Base-by-base conservation (phyloP, 1,140 invertebrate species). In the Heliconius eleuchia region DNA sequence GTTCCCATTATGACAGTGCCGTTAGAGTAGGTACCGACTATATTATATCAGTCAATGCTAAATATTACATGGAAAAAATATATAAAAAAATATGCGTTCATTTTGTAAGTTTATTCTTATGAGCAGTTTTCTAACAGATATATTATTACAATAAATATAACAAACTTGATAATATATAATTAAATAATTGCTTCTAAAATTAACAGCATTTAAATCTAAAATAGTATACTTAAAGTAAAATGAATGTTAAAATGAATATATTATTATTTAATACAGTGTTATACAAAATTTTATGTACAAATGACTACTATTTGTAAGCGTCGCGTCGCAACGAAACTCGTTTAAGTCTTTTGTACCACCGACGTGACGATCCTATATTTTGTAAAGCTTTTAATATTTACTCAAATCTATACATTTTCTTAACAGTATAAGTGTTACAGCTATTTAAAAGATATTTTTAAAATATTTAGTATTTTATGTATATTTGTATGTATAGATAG, bases 331-430 rank as follows among this genome's bases (percentile, higher is more conserved):
- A 30, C 9, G 11, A 66, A 27, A 27, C 60, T 66, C 60, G 60
- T 66, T 66, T 66, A 66, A 66, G 27, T 66, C 60, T 66, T 66
- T 66, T 66, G 60, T 66, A 66, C 60, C 23, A 30, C 60, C n/a
- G 60, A 66, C 60, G 23, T 23, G 60, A 57, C 55, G 6, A 2
- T 57, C 7, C 11, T 46, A 46, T 46, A 46, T 46, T 46, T 46
- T 46, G 42, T 46, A 46, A 13, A 0, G 42, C 42, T 46, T 46
- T 46, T 46, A 46, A 46, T 46, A 13, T 46, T 42, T 42, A 42
- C 42, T 42, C 11, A 42, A 42, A 11, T 42, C 39, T 42, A 42
- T 42, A 42, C 11, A 42, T 42, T 42, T 42, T 46, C 42, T 13
- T 46, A 46, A 11, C 11, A 42, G 11, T 11, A 8, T 42, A 4